These are phyloP conservation scores for Microtus richardsoni DNA, from an alignment of 2,113 vertebrate species.

Conservation along the genomic window DNA sequence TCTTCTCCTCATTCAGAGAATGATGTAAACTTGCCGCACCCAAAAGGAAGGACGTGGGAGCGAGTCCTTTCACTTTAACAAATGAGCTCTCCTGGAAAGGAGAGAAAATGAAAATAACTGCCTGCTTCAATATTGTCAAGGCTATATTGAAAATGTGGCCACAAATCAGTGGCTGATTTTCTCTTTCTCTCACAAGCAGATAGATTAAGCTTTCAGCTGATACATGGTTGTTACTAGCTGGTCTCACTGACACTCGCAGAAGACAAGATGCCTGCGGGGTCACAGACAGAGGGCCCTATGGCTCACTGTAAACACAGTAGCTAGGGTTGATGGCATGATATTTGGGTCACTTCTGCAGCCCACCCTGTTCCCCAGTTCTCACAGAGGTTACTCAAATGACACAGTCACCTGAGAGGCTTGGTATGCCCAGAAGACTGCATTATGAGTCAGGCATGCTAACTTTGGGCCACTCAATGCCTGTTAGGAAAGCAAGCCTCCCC, in stretches of 20 bases:
- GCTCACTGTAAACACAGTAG: neutral
- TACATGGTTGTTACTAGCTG: neutral
- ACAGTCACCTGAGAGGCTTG: no score
- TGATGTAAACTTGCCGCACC: neutral
- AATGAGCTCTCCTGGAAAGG: neutral
- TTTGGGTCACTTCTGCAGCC: neutral
- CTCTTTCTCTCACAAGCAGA: neutral
- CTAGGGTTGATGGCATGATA: no score
- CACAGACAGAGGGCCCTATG: neutral
- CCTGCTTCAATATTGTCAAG: neutral
- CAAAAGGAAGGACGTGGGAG: neutral
- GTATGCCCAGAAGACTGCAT: neutral
- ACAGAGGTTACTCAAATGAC: neutral
- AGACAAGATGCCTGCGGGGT: neutral
- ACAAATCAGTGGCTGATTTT: neutral
- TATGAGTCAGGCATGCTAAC: neutral
- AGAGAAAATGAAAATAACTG: neutral
- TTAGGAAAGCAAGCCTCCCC: neutral
- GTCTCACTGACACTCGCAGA: neutral
- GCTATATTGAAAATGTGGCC: neutral
- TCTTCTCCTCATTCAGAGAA: neutral
- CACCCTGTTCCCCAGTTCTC: neutral
- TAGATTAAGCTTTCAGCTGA: neutral
- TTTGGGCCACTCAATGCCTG: neutral
- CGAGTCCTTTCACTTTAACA: slow-evolving; percentile 23